A percentile compares a stretch with the other conserved stretches of the same genome.
phyloP scores from a whole-genome alignment of 1,140 invertebrate species.

The Ceratina australensis region DNA sequence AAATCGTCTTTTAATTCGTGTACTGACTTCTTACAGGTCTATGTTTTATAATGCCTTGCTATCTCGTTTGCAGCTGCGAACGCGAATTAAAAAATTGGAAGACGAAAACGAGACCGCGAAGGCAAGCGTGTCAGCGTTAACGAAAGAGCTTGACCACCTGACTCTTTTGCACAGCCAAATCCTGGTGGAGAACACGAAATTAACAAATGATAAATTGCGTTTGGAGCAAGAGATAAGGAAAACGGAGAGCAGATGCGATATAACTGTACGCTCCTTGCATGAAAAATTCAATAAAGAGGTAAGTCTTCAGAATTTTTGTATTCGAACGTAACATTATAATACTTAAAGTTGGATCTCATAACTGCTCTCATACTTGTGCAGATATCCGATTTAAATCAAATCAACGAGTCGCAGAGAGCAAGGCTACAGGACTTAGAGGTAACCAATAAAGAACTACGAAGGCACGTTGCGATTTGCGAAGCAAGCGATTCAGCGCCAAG shows the following conservation, averaged over 20 bases:
- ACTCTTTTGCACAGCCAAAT: slow-evolving; percentile 81
- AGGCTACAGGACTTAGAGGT: slow-evolving; percentile 74
- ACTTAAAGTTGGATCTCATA: neutral
- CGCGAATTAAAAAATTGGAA: slow-evolving; percentile 72
- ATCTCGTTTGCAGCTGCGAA: slow-evolving; percentile 66
- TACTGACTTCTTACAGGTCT: neutral
- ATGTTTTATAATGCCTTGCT: neutral
- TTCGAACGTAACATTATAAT: neutral
- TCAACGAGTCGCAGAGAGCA: slow-evolving; percentile 72
- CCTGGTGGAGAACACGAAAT: slow-evolving; percentile 82
- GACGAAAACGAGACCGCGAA: slow-evolving; percentile 73
- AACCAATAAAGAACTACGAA: slow-evolving; percentile 73
- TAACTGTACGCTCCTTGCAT: slow-evolving; percentile 65
- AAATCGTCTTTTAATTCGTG: neutral
- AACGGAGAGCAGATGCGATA: slow-evolving; percentile 70
- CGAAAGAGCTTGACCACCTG: slow-evolving; percentile 76
- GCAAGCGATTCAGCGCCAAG: slow-evolving; percentile 74
- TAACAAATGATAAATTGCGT: slow-evolving; percentile 82
- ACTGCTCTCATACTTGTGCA: slow-evolving; percentile 32
- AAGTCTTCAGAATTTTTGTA: neutral
- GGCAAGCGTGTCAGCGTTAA: slow-evolving; percentile 67
- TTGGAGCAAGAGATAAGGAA: slow-evolving; percentile 78
- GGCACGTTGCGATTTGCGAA: slow-evolving; percentile 73
- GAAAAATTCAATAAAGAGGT: slow-evolving; percentile 76
- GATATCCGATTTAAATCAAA: slow-evolving; percentile 74